Percentiles rank a stretch among this genome's conserved stretches.
These are phyloP conservation scores for Eristalis intricaria DNA, from an alignment of 2,888 invertebrate species.

Conservation along the genomic window DNA sequence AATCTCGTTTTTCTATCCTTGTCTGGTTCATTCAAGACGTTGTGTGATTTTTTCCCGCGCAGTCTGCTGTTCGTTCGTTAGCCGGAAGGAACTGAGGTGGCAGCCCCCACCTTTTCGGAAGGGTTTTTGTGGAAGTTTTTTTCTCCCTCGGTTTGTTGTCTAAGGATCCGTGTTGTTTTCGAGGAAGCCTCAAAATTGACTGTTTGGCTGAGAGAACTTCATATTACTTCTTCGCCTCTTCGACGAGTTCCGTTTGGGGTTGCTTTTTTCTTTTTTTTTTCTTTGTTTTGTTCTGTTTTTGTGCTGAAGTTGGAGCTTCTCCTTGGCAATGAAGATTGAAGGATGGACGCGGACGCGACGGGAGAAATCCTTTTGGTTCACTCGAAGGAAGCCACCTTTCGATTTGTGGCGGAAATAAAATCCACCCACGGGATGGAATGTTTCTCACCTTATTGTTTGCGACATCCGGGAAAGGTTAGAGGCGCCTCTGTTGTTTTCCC, in stretches of 20 bases:
- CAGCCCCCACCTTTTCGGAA: conserved; percentile 11
- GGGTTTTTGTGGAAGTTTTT: conserved; percentile 29
- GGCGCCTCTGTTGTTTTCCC: conserved; percentile 12
- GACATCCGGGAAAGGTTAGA: conserved; percentile 14
- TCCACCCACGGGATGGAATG: conserved; percentile 17
- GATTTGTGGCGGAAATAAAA: conserved; percentile 43
- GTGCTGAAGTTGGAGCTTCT: not conserved
- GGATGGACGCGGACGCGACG: not conserved
- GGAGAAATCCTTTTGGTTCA: not conserved
- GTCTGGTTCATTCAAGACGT: not conserved
- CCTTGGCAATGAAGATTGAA: not conserved
- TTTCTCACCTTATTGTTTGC: conserved; percentile 37
- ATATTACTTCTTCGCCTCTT: conserved; percentile 11
- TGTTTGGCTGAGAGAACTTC: conserved; percentile 28
- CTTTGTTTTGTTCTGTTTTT: not conserved
- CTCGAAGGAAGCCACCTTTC: conserved; percentile 3
- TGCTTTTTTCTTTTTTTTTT: not conserved
- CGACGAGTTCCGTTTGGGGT: not conserved
- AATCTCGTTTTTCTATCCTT: not conserved
- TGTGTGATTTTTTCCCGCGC: conserved; percentile 15
- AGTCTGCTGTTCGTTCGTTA: conserved; percentile 14
- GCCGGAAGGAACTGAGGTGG: conserved; percentile 53
- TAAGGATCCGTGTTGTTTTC: conserved; percentile 22
- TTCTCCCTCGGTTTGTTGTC: not conserved
- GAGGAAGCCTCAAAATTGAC: conserved; percentile 43